phyloP scores from a whole-genome alignment of 92 coral and sea anemone genomes.

The Porites cylindrica region DNA sequence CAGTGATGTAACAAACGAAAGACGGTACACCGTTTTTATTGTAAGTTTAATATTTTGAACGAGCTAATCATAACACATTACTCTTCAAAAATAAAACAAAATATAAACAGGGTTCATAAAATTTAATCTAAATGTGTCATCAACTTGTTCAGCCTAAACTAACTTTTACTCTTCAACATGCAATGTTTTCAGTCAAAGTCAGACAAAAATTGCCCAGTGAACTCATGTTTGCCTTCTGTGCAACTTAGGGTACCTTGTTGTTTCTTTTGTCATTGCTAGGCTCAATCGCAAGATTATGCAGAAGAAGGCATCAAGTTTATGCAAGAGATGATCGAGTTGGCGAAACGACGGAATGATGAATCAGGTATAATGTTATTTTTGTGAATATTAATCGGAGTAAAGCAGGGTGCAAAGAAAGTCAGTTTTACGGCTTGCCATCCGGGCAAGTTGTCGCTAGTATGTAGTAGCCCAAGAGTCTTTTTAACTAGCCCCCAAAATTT shows the following conservation, averaged over 20 bases:
- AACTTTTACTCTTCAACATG: not conserved
- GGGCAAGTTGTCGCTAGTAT: too few species aligned
- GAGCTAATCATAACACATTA: not conserved
- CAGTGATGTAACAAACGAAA: conserved; percentile 13
- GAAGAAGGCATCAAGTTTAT: conserved; percentile 97
- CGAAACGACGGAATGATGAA: conserved; percentile 93
- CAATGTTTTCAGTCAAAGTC: not conserved
- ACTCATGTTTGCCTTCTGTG: not conserved
- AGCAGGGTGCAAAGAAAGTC: too few species aligned
- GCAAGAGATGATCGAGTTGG: conserved; percentile 98
- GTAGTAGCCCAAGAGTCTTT: too few species aligned
- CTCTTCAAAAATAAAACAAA: not conserved
- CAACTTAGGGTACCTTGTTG: not conserved
- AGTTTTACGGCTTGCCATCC: too few species aligned
- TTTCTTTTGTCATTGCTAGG: conserved; percentile 53
- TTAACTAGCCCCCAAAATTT: too few species aligned
- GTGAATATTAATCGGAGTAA: too few species aligned
- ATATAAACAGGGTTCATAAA: too few species aligned
- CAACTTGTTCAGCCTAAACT: not conserved
- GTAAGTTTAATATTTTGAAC: conserved; percentile 3
- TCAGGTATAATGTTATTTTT: conserved; percentile 58
- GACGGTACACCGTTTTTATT: conserved; percentile 12
- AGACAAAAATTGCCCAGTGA: not conserved
- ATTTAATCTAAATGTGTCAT: too few species aligned
- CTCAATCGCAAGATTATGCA: conserved; percentile 88